Evolutionary conservation across 2,113 vertebrate genomes (phyloP).

Genomic region (Platichthys stellatus): DNA sequence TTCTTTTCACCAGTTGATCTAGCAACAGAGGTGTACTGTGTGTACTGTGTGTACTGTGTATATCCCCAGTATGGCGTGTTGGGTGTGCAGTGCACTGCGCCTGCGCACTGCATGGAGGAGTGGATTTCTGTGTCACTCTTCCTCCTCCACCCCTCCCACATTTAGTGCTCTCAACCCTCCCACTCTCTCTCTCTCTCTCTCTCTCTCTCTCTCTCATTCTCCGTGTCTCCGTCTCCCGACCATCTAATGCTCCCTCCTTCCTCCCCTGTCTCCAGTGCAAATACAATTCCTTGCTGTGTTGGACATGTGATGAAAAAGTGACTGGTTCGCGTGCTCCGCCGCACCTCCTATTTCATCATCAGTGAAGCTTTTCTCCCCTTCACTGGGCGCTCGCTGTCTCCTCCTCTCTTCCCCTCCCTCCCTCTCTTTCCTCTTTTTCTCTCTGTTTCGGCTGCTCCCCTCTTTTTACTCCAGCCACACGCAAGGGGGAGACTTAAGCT

Average conservation of each 20-base stretch:
- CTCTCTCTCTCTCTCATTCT: slow-evolving; percentile 52
- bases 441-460: slow-evolving; percentile 68
- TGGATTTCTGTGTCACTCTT: slow-evolving; percentile 79
- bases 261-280: slow-evolving; percentile 75
- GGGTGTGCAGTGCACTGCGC: slow-evolving; percentile 71
- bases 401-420: slow-evolving; percentile 60
- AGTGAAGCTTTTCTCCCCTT: slow-evolving; percentile 79
- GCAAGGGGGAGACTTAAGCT: slow-evolving; percentile 84
- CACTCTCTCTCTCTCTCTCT: slow-evolving; percentile 42
- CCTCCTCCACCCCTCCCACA: slow-evolving; percentile 70
- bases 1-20: slow-evolving; percentile 63
- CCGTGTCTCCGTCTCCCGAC: slow-evolving; percentile 55
- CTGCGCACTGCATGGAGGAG: slow-evolving; percentile 79
- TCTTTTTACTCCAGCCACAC: slow-evolving; percentile 84
- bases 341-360: slow-evolving; percentile 88
- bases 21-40: slow-evolving; percentile 67
- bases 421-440: slow-evolving; percentile 67
- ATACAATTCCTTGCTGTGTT: slow-evolving; percentile 80
- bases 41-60: not conserved
- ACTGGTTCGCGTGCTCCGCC: slow-evolving; percentile 81
- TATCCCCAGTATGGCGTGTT: slow-evolving; percentile 63
- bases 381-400: slow-evolving; percentile 73
- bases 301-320: slow-evolving; percentile 83
- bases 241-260: slow-evolving; percentile 59
- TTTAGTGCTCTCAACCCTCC: slow-evolving; percentile 64